Base-by-base conservation (phyloP, 2,797 vertebrate genomes). In the Poeciliopsis turneri region DNA sequence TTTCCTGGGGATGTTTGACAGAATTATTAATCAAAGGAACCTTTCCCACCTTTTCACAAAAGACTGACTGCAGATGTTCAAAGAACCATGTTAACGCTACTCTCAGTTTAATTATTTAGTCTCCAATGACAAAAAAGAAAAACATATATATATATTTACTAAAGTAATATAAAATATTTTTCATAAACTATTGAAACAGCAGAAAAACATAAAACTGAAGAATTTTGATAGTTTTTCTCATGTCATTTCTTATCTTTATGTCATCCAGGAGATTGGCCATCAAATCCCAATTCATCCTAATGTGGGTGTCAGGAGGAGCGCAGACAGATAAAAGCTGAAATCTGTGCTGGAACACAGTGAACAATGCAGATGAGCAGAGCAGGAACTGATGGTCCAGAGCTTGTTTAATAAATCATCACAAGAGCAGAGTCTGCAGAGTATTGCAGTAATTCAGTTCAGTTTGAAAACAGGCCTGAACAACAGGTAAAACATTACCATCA, bases 11-110 rank as follows among this genome's bases (percentile, higher is more conserved):
- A 45, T 53, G 77, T 82, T 83, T 71, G 70, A 82, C 84, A 75
- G 55, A 75, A 85, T 85, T 89, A 84, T 88, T 89, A 89, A 87
- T 91, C 88, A 80, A 79, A 0, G 46, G 45, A 20, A 49, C 46
- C 82, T 86, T 77, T 66, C 84, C 86, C 84, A 80, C 77, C 75
- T 77, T 61, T 69, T 39, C 82, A 71, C 53, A 82, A 81, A 57
- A 64, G 57, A 46, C 64, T 0, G 64, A 46, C 57, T 0, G 74
- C 66, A 78, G 74, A 81, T 77, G 75, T 84, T 72, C 64, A 46
- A 25, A 75, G 74, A 66, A 81, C 51, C 7, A 5, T 59, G 70
- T 25, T 36, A 7, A 69, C 45, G 28, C 49, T 78, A 57, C 45
- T 15, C 33, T 30, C 18, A 2, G n/a, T 70, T 74, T 55, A 47